These are phyloP conservation scores for Andrena flavipes DNA, from an alignment of 2,888 invertebrate genomes.

Conservation along the genomic window DNA sequence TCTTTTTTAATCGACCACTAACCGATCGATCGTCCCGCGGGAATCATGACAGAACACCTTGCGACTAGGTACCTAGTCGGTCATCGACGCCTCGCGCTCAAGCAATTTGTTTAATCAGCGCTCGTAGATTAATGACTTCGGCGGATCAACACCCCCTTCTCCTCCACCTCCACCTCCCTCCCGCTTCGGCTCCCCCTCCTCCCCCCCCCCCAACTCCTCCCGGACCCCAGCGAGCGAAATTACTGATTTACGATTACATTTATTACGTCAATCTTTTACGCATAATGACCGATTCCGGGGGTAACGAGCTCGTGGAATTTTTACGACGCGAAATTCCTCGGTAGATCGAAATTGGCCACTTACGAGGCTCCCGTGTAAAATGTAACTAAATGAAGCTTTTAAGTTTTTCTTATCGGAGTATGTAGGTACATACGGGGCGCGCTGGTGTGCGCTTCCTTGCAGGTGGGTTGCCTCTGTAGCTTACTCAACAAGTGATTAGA, in stretches of 20 bases:
- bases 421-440: too few relatives aligned
- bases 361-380: neutral
- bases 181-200: neutral
- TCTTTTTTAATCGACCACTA: slow-evolving; percentile 69
- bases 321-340: slow-evolving; percentile 17
- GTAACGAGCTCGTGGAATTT: slow-evolving; percentile 42
- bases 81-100: slow-evolving; percentile 49
- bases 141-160: slow-evolving; percentile 6
- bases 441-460: neutral
- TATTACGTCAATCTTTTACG: slow-evolving; percentile 35
- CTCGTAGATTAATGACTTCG: slow-evolving; percentile 61
- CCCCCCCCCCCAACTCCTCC: neutral
- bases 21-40: slow-evolving; percentile 67
- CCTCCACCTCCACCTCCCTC: neutral
- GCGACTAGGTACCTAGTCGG: slow-evolving; percentile 52
- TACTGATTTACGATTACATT: slow-evolving; percentile 65
- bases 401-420: neutral
- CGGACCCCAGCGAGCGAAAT: slow-evolving; percentile 26
- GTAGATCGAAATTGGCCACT: slow-evolving; percentile 5
- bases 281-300: slow-evolving; percentile 9
- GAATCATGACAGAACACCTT: slow-evolving; percentile 68
- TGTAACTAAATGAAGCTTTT: slow-evolving; percentile 30
- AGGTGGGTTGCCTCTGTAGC: slow-evolving; percentile 3
- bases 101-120: slow-evolving; percentile 65
- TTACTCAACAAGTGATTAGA: slow-evolving; percentile 18